Base-by-base conservation (phyloP, 2,113 vertebrate genomes). In the Caranx melampygus region DNA sequence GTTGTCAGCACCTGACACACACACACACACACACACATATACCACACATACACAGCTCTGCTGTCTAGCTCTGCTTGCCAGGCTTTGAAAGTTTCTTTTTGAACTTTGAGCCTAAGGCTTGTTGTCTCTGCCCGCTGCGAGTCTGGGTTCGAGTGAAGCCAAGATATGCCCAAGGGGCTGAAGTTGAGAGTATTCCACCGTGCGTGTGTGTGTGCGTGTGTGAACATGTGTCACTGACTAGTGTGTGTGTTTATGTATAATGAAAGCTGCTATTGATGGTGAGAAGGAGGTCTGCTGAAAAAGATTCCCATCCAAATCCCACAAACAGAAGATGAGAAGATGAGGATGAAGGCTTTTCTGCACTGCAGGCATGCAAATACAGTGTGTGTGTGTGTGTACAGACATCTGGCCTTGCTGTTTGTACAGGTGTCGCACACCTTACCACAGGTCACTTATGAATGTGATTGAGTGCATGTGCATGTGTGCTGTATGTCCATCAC, bases 261-360 rank as follows among this genome's bases (percentile, higher is more conserved):
- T 92, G 86, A 92, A 92, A 84, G 87, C 87, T 71, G 79, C 89
- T 76, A 88, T 87, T 91, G 90, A 91, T 21, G 73, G 59, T 44
- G 72, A 79, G 62, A 81, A 61, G 35, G 21, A 52, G 35, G 26
- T 15, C 44, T 34, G 78, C 75, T 45, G 63, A 73, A 78, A 82
- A 72, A 52, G 72, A 80, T 65, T 78, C 75, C 13, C 5, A 15
- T 87, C 89, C 90, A 91, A 90, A 89, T 81, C 84, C 85, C 70
- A 90, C 83, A 92, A 92, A 91, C 87, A 89, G 71, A 72, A 40
- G 21, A 64, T 20, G 20, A 89, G 71, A 75, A 35, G 21, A 64
- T 20, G 20, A n/a, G 75, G 75, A 73, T 88, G 79, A 89, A 82
- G 68, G 67, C 61, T 75, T 75, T 52, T 64, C 68, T 82, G 83